Base-by-base conservation (phyloP, 2,113 vertebrate species). In the Colaptes auratus region DNA sequence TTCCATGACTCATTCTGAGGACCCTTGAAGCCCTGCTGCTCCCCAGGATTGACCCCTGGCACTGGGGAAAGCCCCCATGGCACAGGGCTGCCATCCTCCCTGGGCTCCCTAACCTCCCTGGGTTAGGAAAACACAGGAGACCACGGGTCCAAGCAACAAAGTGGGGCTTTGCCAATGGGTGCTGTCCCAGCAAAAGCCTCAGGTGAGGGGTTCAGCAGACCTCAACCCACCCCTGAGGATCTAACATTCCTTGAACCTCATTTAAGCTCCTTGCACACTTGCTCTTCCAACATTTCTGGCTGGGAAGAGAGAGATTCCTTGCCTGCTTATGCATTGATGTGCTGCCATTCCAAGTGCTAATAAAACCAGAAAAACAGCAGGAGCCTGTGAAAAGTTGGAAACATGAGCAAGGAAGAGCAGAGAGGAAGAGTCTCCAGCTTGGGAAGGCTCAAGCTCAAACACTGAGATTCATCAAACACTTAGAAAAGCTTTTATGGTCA, bases 11-110 rank as follows among this genome's bases (percentile, higher is more conserved):
- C 4, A 8, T 12, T 56, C 35, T 33, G 23, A 15, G 5, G 1
- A 24, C 44, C 4, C 9, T 27, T 25, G 76, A 61, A 86, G 50
- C 28, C 50, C 25, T 33, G 7, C 48, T 46, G 74, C 42, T 74
- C 15, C 15, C 31, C 12, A 27, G 42, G 35, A 67, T 1, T 7
- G 18, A 63, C 1, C 8, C 27, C 7, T 3, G 1, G n/a, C 3
- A 5, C 31, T 4, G 58, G 19, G n/a, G n/a, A 67, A 42, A 66
- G 31, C 10, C 23, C 50, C 48, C 0, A 0, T 8, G 67, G 15
- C 56, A 74, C 1, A 0, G 48, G 50, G 50, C 21, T 72, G 28
- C 4, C 28, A 14, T 1, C 30, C 7, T 74, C 5, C 70, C 28
- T 0, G 0, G 5, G 39, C 31, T 70, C 52, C 39, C 33, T 3